Percentiles rank a stretch among this genome's conserved stretches.
Evolutionary conservation across 2,888 invertebrate genomes (phyloP).

Genomic region (Acronicta psi): DNA sequence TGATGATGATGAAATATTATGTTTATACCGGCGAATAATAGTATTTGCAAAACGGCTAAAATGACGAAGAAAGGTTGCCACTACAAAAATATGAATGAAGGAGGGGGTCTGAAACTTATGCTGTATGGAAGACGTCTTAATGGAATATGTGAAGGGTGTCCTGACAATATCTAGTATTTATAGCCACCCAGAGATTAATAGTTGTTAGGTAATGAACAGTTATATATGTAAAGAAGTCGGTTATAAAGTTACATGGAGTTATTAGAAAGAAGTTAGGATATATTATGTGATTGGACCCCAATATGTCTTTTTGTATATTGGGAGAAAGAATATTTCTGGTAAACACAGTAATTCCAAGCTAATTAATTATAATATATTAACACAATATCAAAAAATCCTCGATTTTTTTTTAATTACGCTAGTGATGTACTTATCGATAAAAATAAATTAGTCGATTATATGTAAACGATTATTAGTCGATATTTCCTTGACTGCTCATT

Average conservation of each 20-base stretch:
- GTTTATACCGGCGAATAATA: too few species aligned
- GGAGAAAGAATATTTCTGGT: too few species aligned
- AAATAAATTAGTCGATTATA: slow-evolving; percentile 56
- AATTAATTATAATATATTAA: slow-evolving; percentile 7
- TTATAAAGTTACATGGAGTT: neutral
- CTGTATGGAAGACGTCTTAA: slow-evolving; percentile 59
- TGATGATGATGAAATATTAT: too few species aligned
- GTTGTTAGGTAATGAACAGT: slow-evolving; percentile 55
- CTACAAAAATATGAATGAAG: slow-evolving; percentile 20
- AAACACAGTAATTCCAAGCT: slow-evolving; percentile 10
- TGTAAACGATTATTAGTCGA: slow-evolving; percentile 50
- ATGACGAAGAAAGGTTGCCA: slow-evolving; percentile 14
- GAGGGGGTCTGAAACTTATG: slow-evolving; percentile 39
- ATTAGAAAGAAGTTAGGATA: neutral
- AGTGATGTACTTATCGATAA: slow-evolving; percentile 56
- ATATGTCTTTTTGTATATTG: too few species aligned
- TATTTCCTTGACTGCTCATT: slow-evolving; percentile 55
- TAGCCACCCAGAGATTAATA: slow-evolving; percentile 16
- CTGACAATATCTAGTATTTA: slow-evolving; percentile 8
- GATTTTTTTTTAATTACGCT: slow-evolving; percentile 38
- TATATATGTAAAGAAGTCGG: neutral
- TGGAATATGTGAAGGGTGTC: slow-evolving; percentile 39
- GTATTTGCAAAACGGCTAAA: neutral
- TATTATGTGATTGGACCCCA: neutral
- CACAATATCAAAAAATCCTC: slow-evolving; percentile 25